Base-by-base conservation (phyloP, 2,113 vertebrate genomes). In the Stictonetta naevosa region DNA sequence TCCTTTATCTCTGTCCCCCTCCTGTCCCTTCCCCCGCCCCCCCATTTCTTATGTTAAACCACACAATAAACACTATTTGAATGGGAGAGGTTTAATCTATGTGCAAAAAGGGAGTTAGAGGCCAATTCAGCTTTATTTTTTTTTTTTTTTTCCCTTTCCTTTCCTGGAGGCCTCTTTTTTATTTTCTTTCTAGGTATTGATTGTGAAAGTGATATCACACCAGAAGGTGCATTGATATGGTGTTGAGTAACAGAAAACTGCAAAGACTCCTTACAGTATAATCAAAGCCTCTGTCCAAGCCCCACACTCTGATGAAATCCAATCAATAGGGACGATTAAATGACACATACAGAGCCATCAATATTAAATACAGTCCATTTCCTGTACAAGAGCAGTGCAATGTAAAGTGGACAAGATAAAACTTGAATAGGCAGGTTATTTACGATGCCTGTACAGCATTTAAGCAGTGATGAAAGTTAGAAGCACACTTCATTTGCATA, bases 251-350 rank as follows among this genome's bases (percentile, higher is more conserved):
- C 97, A 96, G 91, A 98, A 98, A 97, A 96, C 93, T 93, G 98
- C 98, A 98, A 98, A 98, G 98, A 96, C 98, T 97, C 97, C 98
- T 98, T 98, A 91, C 98, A 97, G 97, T 97, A 98, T 98, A 99
- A 99, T 99, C 98, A 98, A 98, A 98, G 97, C 98, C 97, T 97
- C 98, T 98, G 98, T 98, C 98, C 98, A 97, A 98, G 98, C 88
- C 98, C 96, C 94, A 96, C 97, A 98, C 92, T 97, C 98, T 97
- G 97, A 98, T 98, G 97, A 98, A 98, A 98, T 98, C 95, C 92
- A 98, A 99, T 99, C 99, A 98, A 99, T 99, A 98, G 77, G 76
- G 98, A 98, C 97, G 98, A 99, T 99, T 99, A 99, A 99, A 99
- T 98, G 98, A 98, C 98, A 98, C 98, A 98, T 98, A 98, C 98